Evolutionary conservation across 2,888 invertebrate species (phyloP), one percentile per base, ranked within the genome.

Genomic region (Volucella zonaria): DNA sequence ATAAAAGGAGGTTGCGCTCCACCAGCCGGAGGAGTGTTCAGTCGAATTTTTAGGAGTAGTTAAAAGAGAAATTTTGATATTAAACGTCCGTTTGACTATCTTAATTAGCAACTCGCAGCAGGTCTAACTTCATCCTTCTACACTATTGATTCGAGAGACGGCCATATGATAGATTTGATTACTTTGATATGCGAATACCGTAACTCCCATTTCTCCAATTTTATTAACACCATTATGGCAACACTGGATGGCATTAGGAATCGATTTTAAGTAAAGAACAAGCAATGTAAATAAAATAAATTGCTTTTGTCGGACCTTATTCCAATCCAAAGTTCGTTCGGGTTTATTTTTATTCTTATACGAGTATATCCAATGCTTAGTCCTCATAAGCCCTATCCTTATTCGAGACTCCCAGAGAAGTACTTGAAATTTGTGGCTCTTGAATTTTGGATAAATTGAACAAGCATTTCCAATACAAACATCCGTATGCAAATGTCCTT

Each of bases 261-360:
- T n/a, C 31, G 31, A 56, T 23, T 38, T 56, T 15, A 31, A 47
- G 56, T 47, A 64, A 54, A 43, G 45, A 31, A 31, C 31, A 4
- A 42, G 66, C n/a, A 52, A 45, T 79, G 70, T 79, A 75, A 77
- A 75, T 79, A 23, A 77, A 75, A 56, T 54, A 83, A 83, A 79
- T 83, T 70, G 75, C 75, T 80, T 79, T 80, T 75, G 40, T 75
- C 61, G 70, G 66, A 66, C 54, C 70, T 51, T n/a, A 43, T 52
- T 8, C 49, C 47, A 49, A 47, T 51, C 11, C 52, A 31, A 43
- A 12, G 47, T 61, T 40, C 8, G 14, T n/a, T 31, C n/a, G 52
- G 11, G 2, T 43, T n/a, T 31, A n/a, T 42, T 42, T 45, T 8
- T 71, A 15, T 12, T 45, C 14, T 56, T 54, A 43, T 10, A 23